Evolutionary conservation across 2,797 vertebrate species (phyloP), one percentile per base, ranked within the genome.

Genomic region (Florisuga fusca): DNA sequence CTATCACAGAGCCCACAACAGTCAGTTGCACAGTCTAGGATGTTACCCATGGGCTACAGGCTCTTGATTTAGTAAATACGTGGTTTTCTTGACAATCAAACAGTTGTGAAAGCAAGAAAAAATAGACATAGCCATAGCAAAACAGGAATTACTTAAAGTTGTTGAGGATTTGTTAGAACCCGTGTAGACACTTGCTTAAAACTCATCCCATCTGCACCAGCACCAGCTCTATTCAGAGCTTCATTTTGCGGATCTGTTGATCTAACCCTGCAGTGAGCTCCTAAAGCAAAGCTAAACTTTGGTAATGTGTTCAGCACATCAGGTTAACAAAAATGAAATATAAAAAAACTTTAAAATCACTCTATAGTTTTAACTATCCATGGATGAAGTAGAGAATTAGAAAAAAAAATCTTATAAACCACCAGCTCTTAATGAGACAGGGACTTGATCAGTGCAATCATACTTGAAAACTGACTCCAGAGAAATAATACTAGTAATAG

Each of bases 381-480:
- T 8, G 27, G 50, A 69, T 61, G 38, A 1, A 1, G 69, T 59
- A 78, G 8, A 72, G 80, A 94, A 94, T 90, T 84, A 19, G 23
- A 22, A 50, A 23, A 93, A 93, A 91, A 85, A 89, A 27, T 89
- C 74, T 79, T 90, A 50, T 53, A 76, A 93, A 90, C 63, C 86
- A 89, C 45, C 75, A 92, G 16, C 15, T 51, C 45, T 87, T 92
- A 93, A 81, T 73, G 64, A 94, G 64, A 80, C 41, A 57, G 89
- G 87, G 85, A 81, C 16, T 91, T 63, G 27, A 90, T 96, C 77
- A 93, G 29, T 31, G 14, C 26, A 85, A 83, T 89, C 29, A 17
- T 81, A 21, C 41, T 93, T 94, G 90, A 86, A 94, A 93, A 81
- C 38, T 61, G 54, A 75, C 33, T 86, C 83, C 68, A 76, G 62